Conservation (phyloP, 1,140 invertebrate genomes). For the Rhopalosiphum padi region DNA sequence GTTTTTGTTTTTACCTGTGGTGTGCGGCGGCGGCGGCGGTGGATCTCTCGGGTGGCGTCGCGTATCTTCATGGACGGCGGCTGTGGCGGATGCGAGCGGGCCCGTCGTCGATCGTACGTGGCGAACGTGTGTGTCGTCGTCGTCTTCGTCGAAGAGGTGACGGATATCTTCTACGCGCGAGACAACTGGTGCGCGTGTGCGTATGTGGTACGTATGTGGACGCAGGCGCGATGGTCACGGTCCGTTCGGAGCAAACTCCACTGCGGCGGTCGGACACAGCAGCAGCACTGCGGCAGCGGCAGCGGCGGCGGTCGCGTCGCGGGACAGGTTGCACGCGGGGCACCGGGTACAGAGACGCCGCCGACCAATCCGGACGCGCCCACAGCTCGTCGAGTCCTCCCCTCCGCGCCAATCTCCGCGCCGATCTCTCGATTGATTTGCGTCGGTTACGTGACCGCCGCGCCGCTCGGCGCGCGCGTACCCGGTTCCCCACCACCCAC, state of each 20-base stretch:
- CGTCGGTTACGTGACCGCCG: slow-evolving; percentile 55
- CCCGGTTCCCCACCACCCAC: neutral
- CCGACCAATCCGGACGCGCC: slow-evolving; percentile 56
- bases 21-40: neutral
- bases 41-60: neutral
- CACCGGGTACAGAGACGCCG: slow-evolving; percentile 49
- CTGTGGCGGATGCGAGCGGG: neutral
- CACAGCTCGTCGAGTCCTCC: slow-evolving; percentile 53
- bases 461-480: slow-evolving; percentile 17
- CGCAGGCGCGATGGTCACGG: slow-evolving; percentile 49
- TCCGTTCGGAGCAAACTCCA: slow-evolving; percentile 48
- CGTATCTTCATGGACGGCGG: neutral
- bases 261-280: slow-evolving; percentile 52
- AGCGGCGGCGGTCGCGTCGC: neutral
- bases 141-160: neutral
- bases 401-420: slow-evolving; percentile 56
- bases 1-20: neutral
- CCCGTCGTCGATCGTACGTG: neutral
- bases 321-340: slow-evolving; percentile 50
- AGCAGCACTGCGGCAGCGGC: slow-evolving; percentile 43
- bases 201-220: slow-evolving; percentile 14
- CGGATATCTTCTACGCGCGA: neutral
- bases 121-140: neutral
- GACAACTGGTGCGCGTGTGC: neutral
- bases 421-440: slow-evolving; percentile 57